These are phyloP conservation scores for Corythucha ciliata DNA, from an alignment of 2,888 invertebrate species.

Conservation along the genomic window DNA sequence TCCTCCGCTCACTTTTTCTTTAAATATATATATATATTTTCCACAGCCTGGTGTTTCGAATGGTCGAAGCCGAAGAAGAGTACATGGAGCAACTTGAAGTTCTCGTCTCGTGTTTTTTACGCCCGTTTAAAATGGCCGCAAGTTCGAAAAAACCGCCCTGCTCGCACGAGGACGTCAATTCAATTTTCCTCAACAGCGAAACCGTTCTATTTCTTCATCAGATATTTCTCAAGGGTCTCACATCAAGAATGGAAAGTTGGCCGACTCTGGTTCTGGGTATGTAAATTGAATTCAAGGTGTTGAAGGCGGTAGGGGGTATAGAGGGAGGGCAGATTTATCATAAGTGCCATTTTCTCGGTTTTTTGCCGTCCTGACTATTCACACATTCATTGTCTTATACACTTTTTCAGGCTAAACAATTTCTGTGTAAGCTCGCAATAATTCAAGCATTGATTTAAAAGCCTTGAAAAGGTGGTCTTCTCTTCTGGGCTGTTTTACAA, in stretches of 20 bases:
- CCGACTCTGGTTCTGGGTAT: constrained; percentile 84
- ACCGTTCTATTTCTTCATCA: constrained; percentile 86
- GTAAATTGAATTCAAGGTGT: constrained; percentile 29
- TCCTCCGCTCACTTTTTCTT: not conserved
- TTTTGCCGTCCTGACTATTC: no score
- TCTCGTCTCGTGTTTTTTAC: constrained; percentile 72
- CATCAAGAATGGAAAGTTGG: constrained; percentile 86
- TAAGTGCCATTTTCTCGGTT: no score
- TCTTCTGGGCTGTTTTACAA: no score
- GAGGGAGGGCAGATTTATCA: not conserved
- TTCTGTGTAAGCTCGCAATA: no score
- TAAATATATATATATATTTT: constrained; percentile 38
- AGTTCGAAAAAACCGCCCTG: constrained; percentile 87
- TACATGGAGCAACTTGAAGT: constrained; percentile 85
- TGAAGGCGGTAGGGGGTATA: not conserved
- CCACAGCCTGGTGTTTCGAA: constrained; percentile 69
- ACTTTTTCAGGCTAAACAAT: no score
- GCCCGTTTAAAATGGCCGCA: constrained; percentile 89
- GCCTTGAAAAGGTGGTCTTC: no score
- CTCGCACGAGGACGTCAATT: constrained; percentile 87
- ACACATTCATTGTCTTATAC: no score
- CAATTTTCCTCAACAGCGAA: constrained; percentile 86
- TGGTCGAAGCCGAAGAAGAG: constrained; percentile 90
- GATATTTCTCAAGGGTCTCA: constrained; percentile 86
- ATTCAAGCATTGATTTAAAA: no score